Evolutionary conservation across 2,888 invertebrate genomes (phyloP), one percentile per base, ranked within the genome.

Genomic region (Dolichomitus sp.): DNA sequence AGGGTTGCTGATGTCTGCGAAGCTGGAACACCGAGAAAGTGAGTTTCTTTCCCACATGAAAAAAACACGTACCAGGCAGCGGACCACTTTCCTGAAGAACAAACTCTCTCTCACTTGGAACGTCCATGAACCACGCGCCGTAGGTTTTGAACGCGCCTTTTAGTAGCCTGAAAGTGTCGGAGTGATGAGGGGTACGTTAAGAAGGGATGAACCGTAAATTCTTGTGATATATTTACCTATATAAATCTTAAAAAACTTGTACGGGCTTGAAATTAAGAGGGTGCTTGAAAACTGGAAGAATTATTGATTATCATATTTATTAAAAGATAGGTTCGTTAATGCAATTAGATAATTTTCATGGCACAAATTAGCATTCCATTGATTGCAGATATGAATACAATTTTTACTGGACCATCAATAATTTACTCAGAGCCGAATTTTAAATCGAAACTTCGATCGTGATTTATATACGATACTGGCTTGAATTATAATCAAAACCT

Each of bases 21-120:
- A 73, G 42, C 48, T 40, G 66, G 66, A 73, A 73, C 17, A 59
- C 40, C 30, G 66, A 19, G 33, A 40, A 59, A 17, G 23, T 14
- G 9, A 30, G 23, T 66, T 50, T 23, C 42, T 23, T 50, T 4
- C 5, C 19, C 2, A 1, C 11, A 45, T 23, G 27, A 37, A 68
- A 68, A 52, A 68, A 50, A 33, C 68, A 68, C 68, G 50, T 52
- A 40, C 52, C 17, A 50, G 17, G 37, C 50, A 7, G 12, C 61
- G 11, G 37, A 17, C 61, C 19, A 63, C 61, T 3, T 40, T 40
- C 14, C 61, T 63, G 12, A 33, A 17, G 17, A 63, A 12, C 61
- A 40, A 63, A 40, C 61, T 40, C 61, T 23, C 5, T 30, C 6
- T 11, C 23, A 40, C 37, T 37, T 12, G 37, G n/a, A 14, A 17